Base-by-base conservation (phyloP, 2,888 invertebrate genomes). In the Pelosia muscerda region DNA sequence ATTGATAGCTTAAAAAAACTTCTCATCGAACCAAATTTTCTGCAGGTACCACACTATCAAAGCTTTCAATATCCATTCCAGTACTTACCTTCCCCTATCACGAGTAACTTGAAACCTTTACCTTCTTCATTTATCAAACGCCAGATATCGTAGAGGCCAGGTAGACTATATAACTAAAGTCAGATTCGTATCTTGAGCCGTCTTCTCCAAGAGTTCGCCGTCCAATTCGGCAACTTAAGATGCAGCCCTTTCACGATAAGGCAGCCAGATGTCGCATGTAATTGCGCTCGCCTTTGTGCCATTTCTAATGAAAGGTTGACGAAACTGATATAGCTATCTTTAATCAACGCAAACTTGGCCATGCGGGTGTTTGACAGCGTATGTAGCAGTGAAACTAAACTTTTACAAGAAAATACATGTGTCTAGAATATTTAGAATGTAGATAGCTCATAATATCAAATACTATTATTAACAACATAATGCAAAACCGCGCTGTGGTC, bases 251-350 rank as follows among this genome's bases (percentile, higher is more conserved):
- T 88, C 83, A 83, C 85, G 95, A 94, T 94, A 94, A 92, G 85
- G 82, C 86, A 86, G 82, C 88, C 94, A 94, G 94, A 94, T 94
- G 94, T 90, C 91, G 86, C 90, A 89, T 92, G 90, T 92, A 93
- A 94, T 94, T 91, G 90, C 90, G 87, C 83, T 81, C 78, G 88
- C 90, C 93, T 94, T 94, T 93, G 94, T 94, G 86, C 87, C 88
- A 83, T 85, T 87, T 81, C 87, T 93, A 93, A 93, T 93, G 93
- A 91, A 93, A 93, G 94, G 93, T 92, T 90, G 88, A 86, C 87
- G 91, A 91, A 92, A 92, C 91, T 92, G 94, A 95, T 95, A 92
- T 92, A 88, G 90, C 89, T 92, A 94, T 94, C 94, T 94, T 92
- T 92, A 92, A 94, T 94, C 94, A 92, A 92, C 89, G 89, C 85